Percentiles rank a stretch among this genome's conserved stretches.
These are phyloP conservation scores for Leptonema lineaticorne DNA, from an alignment of 1,140 invertebrate genomes.

Conservation along the genomic window DNA sequence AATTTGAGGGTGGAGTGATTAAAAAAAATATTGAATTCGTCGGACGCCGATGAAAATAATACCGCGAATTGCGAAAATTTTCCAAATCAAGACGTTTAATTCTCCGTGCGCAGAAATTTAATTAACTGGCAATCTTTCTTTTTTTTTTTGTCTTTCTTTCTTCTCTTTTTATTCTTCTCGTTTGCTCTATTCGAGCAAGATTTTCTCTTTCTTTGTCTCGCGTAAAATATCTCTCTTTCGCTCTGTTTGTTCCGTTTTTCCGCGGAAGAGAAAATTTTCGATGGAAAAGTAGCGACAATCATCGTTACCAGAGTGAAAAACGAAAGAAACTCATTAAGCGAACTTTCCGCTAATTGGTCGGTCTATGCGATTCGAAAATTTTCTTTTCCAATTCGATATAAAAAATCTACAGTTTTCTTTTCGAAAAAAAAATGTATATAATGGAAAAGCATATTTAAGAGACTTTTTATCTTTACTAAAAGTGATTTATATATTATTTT, in stretches of 20 bases:
- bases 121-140: constrained; percentile 26
- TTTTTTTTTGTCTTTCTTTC: neutral
- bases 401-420: no score
- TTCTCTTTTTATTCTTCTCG: neutral
- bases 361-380: no score
- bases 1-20: no score
- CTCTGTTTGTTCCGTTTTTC: no score
- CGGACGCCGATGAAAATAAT: constrained; percentile 10
- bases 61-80: constrained; percentile 23
- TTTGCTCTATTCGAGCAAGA: no score
- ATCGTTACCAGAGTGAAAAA: neutral
- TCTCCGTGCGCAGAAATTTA: constrained; percentile 33
- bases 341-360: constrained; percentile 21
- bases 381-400: no score
- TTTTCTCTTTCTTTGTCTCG: no score
- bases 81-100: constrained; percentile 33
- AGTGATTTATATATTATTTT: no score
- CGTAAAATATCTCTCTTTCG: no score
- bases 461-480: no score
- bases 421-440: no score
- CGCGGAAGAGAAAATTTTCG: neutral
- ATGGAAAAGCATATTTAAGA: no score
- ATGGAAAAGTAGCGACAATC: neutral
- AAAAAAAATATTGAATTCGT: neutral
- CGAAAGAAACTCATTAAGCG: constrained; percentile 23